Percentiles rank a stretch among this genome's conserved stretches.
phyloP scores from a whole-genome alignment of 2,888 invertebrate species.

The Drosophila differens region DNA sequence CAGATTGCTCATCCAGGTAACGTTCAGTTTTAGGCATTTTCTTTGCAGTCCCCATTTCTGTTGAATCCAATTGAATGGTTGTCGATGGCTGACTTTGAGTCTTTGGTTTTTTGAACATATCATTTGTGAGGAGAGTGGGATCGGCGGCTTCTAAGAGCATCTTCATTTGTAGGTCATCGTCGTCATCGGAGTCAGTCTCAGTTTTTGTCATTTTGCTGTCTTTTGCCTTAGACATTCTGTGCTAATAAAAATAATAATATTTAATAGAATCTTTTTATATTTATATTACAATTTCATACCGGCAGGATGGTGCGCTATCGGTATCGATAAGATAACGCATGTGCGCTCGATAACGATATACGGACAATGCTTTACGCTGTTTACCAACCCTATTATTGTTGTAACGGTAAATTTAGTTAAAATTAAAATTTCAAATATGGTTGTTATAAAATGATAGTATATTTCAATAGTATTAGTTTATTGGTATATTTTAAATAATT shows the following conservation, averaged over 20 bases:
- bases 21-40: not conserved
- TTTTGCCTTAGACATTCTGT: conserved; percentile 1
- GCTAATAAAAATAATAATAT: not conserved
- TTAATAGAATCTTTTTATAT: not conserved
- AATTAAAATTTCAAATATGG: not conserved
- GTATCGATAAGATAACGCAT: not conserved
- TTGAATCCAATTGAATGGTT: not conserved
- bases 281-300: conserved; percentile 2
- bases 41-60: not conserved
- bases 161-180: conserved; percentile 63
- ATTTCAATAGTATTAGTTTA: not conserved
- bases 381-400: not conserved
- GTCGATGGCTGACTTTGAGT: not conserved
- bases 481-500: not conserved
- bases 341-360: not conserved
- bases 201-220: not conserved
- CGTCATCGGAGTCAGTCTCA: conserved; percentile 58
- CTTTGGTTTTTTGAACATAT: conserved; percentile 59
- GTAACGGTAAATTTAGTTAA: not conserved
- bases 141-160: conserved; percentile 78
- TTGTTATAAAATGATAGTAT: not conserved
- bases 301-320: not conserved
- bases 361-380: not conserved
- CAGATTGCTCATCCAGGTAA: not conserved
- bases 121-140: conserved; percentile 71